phyloP scores from a whole-genome alignment of 2,888 invertebrate genomes.

The Dermolepida albohirtum region DNA sequence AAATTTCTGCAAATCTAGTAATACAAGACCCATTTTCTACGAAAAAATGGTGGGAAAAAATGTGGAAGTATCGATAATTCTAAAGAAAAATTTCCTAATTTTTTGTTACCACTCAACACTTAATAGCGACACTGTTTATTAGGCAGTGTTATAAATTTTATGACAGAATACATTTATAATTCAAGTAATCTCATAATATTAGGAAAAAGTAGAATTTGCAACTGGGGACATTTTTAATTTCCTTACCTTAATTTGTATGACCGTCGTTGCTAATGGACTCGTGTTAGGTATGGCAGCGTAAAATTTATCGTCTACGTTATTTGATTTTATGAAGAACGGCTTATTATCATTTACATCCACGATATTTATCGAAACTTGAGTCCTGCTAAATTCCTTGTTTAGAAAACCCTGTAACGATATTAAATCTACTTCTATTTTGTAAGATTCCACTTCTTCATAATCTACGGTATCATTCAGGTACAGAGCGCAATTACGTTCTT shows the following conservation, averaged over 20 bases:
- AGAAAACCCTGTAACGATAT: slow-evolving; percentile 85
- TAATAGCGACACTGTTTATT: too few relatives aligned
- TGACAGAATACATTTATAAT: too few relatives aligned
- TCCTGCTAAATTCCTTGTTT: slow-evolving; percentile 80
- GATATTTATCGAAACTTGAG: slow-evolving; percentile 84
- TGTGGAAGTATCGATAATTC: too few relatives aligned
- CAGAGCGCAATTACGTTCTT: slow-evolving; percentile 86
- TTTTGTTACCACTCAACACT: too few relatives aligned
- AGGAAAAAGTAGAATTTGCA: neutral
- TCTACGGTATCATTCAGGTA: slow-evolving; percentile 80
- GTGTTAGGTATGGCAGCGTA: slow-evolving; percentile 83
- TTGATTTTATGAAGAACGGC: slow-evolving; percentile 83
- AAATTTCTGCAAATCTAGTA: too few relatives aligned
- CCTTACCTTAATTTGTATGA: slow-evolving; percentile 80
- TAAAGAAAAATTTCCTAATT: too few relatives aligned
- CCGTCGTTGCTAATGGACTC: slow-evolving; percentile 79
- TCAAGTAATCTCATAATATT: too few relatives aligned
- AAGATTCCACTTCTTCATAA: slow-evolving; percentile 80
- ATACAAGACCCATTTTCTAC: too few relatives aligned
- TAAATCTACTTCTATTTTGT: slow-evolving; percentile 80
- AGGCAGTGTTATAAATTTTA: too few relatives aligned
- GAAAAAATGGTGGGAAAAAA: too few relatives aligned
- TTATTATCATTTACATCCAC: slow-evolving; percentile 91
- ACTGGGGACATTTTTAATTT: neutral
- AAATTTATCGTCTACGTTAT: slow-evolving; percentile 75